Base-by-base conservation (phyloP, 2,113 vertebrate genomes). In the Carollia perspicillata region DNA sequence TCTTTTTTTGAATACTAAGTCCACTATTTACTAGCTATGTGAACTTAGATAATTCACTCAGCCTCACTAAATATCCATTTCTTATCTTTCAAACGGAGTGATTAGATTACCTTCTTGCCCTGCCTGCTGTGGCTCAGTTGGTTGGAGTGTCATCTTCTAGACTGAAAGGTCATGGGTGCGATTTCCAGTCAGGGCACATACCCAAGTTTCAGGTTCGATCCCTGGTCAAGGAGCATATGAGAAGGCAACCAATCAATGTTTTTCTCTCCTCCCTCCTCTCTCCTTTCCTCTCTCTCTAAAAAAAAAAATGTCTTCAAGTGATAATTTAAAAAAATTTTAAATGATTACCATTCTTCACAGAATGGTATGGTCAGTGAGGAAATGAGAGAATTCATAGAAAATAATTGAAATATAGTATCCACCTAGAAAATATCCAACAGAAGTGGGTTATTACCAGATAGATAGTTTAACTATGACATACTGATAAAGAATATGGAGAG, bases 361-460 rank as follows among this genome's bases (percentile, higher is more conserved):
- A n/a, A 80, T 74, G 30, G 6, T 75, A 63, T 10, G 35, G 23
- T 60, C 89, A 90, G 80, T 13, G 26, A 80, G 7, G 9, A 90
- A 95, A 75, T 53, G 81, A 95, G 42, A 85, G 18, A 81, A 63
- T 75, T 37, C 58, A 90, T 47, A 69, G n/a, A 77, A 90, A 75
- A 80, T 90, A 75, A 53, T 81, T 95, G 55, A 93, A 93, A 86
- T 81, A 75, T 74, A 51, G 85, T 30, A 23, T 80, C 23, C 9
- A 3, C 51, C 53, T 77, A 63, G 68, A 18, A 90, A 95, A 40
- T 49, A 92, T 30, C 92, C 53, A 87, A 71, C 42, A 71, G 83
- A 90, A 78, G 28, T 77, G 60, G 88, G 3, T 85, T 78, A 47
- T 78, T 68, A 92, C 71, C 26, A 90, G 28, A 79, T 51, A 85